Evolutionary conservation across 1,140 invertebrate species (phyloP).

Genomic region (Pararge aegeria): DNA sequence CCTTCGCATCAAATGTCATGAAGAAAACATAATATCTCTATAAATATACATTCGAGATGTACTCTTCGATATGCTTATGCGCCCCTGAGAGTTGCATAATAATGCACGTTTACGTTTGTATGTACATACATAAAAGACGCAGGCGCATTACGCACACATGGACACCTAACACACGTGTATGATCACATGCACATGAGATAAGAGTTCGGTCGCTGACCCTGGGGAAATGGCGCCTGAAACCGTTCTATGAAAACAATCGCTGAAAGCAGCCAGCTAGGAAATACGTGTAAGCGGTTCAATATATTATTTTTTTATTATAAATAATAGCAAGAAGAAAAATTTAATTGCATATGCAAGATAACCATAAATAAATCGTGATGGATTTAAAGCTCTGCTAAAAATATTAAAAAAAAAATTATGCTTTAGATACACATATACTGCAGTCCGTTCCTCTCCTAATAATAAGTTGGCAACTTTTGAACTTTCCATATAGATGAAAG

Average conservation of each 20-base stretch:
- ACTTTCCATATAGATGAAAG: constrained; percentile 11
- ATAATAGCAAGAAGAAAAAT: too few relatives aligned
- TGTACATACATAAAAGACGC: constrained; percentile 42
- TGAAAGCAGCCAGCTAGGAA: constrained; percentile 25
- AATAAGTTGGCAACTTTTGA: background rate
- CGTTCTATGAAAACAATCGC: constrained; percentile 46
- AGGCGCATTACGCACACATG: constrained; percentile 41
- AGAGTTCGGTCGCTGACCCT: constrained; percentile 64
- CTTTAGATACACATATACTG: too few relatives aligned
- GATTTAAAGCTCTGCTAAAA: too few relatives aligned
- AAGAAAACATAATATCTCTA: too few relatives aligned
- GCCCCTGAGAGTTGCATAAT: constrained; percentile 59
- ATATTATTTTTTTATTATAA: background rate
- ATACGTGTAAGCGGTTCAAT: background rate
- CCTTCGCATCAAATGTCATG: too few relatives aligned
- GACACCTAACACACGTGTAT: constrained; percentile 34
- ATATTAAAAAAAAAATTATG: too few relatives aligned
- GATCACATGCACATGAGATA: constrained; percentile 58
- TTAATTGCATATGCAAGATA: too few relatives aligned
- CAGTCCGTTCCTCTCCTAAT: too few relatives aligned
- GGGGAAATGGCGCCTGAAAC: constrained; percentile 65
- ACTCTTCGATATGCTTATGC: constrained; percentile 53
- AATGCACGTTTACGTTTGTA: constrained; percentile 47
- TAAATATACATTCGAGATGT: constrained; percentile 49
- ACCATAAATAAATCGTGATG: too few relatives aligned